Conservation (phyloP, 2,113 vertebrate genomes). For the Murina feae region DNA sequence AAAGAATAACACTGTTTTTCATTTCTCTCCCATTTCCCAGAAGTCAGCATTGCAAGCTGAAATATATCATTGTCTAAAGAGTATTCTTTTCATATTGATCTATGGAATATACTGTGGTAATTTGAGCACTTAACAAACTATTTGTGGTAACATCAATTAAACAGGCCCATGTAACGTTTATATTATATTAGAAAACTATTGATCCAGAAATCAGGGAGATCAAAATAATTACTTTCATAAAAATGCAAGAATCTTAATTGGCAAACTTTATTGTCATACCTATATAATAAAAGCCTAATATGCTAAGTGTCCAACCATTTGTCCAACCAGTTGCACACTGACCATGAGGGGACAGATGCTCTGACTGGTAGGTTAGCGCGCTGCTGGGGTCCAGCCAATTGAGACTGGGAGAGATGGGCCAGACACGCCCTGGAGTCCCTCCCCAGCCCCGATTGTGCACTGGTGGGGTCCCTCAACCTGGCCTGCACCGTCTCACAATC, state of each 20-base stretch:
- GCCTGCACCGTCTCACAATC: too few relatives aligned
- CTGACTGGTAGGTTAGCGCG: too few relatives aligned
- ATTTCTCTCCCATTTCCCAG: neutral
- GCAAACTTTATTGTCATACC: neutral
- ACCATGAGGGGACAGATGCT: too few relatives aligned
- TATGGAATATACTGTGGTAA: neutral
- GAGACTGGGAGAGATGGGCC: too few relatives aligned
- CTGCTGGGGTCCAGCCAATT: too few relatives aligned
- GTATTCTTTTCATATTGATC: neutral
- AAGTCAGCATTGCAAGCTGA: neutral
- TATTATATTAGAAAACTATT: neutral
- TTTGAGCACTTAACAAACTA: neutral
- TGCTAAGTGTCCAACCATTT: too few relatives aligned
- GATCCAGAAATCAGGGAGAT: neutral
- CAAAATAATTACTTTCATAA: slow-evolving; percentile 1
- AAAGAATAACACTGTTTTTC: neutral
- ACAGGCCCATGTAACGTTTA: too few relatives aligned
- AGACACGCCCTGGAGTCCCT: too few relatives aligned
- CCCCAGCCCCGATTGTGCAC: too few relatives aligned
- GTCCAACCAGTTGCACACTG: too few relatives aligned
- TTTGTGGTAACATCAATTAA: neutral
- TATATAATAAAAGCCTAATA: too few relatives aligned
- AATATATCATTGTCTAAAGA: neutral
- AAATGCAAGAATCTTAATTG: neutral
- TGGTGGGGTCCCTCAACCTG: too few relatives aligned